Evolutionary conservation across 2,888 invertebrate genomes (phyloP).

Genomic region (Schizotus pectinicornis): DNA sequence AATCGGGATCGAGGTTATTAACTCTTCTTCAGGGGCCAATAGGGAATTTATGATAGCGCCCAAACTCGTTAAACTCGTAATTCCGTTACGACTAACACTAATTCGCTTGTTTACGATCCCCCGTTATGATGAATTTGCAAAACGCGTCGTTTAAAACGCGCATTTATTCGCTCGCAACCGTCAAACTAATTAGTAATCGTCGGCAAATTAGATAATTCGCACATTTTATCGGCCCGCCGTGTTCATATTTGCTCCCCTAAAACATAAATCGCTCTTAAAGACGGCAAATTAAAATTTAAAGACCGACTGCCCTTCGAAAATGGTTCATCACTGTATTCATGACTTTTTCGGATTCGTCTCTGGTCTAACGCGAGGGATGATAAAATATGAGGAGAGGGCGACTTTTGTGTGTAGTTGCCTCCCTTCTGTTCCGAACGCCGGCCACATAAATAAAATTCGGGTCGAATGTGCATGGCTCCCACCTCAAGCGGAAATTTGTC

Average conservation of each 20-base stretch:
- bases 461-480: slow-evolving; percentile 14
- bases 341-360: slow-evolving; percentile 5
- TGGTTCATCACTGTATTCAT: slow-evolving; percentile 6
- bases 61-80: slow-evolving; percentile 8
- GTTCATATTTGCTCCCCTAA: neutral
- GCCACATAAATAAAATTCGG: slow-evolving; percentile 25
- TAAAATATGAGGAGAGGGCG: slow-evolving; percentile 12
- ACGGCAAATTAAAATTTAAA: no score
- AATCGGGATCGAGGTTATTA: no score
- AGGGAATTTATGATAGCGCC: slow-evolving; percentile 15
- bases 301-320: no score
- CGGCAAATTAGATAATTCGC: neutral
- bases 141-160: slow-evolving; percentile 10
- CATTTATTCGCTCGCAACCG: slow-evolving; percentile 12
- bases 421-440: slow-evolving; percentile 8
- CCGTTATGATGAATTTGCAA: slow-evolving; percentile 9
- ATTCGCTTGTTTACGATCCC: slow-evolving; percentile 17
- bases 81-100: slow-evolving; percentile 20
- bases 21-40: neutral
- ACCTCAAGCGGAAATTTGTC: slow-evolving; percentile 29
- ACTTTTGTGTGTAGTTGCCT: slow-evolving; percentile 18
- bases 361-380: slow-evolving; percentile 8
- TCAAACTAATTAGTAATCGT: neutral
- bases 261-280: no score
- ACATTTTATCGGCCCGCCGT: neutral